phyloP scores from a whole-genome alignment of 2,113 vertebrate species.

The Ophthalmolycus amberensis region DNA sequence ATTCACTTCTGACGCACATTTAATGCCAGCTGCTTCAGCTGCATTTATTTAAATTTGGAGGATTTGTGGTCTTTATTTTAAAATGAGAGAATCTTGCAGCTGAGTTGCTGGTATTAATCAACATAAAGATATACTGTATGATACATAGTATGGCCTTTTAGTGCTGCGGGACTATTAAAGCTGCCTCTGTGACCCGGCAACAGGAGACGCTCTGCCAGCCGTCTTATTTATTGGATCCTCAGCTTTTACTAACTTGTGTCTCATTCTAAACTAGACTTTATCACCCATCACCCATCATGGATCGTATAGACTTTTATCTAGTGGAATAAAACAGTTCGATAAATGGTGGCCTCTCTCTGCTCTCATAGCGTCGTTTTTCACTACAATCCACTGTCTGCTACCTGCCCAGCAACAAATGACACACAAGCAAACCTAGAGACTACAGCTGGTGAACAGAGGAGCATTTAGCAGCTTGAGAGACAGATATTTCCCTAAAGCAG shows the following conservation, averaged over 20 bases:
- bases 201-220: constrained; percentile 32
- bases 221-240: constrained; percentile 46
- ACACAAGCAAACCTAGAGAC: too few species aligned
- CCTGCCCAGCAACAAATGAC: too few species aligned
- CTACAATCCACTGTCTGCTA: too few species aligned
- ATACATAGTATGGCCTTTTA: background rate
- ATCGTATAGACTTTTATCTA: background rate
- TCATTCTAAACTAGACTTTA: constrained; percentile 4
- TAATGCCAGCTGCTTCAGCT: too few species aligned
- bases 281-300: constrained; percentile 9
- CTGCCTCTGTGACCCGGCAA: constrained; percentile 1
- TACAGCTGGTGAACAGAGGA: background rate
- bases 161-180: constrained; percentile 1
- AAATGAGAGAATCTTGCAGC: background rate
- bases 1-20: too few species aligned
- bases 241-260: constrained; percentile 30
- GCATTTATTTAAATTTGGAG: too few species aligned
- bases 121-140: background rate
- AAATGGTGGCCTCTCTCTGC: background rate
- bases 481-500: background rate
- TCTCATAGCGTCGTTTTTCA: too few species aligned
- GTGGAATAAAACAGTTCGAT: background rate
- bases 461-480: background rate
- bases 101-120: constrained; percentile 30
- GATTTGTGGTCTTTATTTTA: background rate